Percentiles rank a stretch among this genome's conserved stretches.
These are phyloP conservation scores for Pterostichus niger DNA, from an alignment of 2,888 invertebrate species.

Conservation along the genomic window DNA sequence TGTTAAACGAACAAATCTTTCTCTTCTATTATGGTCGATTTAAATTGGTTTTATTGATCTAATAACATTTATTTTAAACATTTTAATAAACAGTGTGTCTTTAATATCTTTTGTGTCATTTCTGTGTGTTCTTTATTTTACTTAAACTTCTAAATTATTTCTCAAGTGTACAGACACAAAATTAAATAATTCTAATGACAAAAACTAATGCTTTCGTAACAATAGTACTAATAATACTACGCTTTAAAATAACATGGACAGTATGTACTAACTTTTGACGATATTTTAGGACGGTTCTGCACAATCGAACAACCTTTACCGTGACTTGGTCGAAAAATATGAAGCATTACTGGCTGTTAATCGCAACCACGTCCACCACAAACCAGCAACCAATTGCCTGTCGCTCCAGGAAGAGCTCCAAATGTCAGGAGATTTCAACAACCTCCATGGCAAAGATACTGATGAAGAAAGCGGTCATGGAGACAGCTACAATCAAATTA, in stretches of 20 bases:
- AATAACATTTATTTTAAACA: too few relatives aligned
- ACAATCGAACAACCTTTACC: conserved; percentile 84
- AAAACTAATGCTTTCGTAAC: neutral
- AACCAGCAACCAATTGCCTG: conserved; percentile 76
- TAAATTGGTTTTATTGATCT: too few relatives aligned
- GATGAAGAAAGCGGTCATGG: conserved; percentile 84
- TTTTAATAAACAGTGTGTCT: too few relatives aligned
- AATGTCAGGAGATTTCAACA: conserved; percentile 86
- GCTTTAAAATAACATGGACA: conserved; percentile 35
- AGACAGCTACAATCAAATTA: conserved; percentile 75
- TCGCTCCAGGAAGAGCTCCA: conserved; percentile 87
- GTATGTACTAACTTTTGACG: conserved; percentile 52
- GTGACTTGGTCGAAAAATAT: conserved; percentile 91
- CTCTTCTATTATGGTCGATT: too few relatives aligned
- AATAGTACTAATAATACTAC: neutral
- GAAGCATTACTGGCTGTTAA: conserved; percentile 90
- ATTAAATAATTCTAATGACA: too few relatives aligned
- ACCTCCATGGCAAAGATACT: conserved; percentile 81
- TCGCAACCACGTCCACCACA: conserved; percentile 81
- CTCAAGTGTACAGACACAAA: too few relatives aligned
- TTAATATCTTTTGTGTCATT: too few relatives aligned
- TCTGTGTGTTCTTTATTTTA: too few relatives aligned
- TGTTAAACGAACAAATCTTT: too few relatives aligned
- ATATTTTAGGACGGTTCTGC: conserved; percentile 67
- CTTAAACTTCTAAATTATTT: too few relatives aligned